Evolutionary conservation across 2,797 vertebrate genomes (phyloP).

Genomic region (Cossypha caffra): DNA sequence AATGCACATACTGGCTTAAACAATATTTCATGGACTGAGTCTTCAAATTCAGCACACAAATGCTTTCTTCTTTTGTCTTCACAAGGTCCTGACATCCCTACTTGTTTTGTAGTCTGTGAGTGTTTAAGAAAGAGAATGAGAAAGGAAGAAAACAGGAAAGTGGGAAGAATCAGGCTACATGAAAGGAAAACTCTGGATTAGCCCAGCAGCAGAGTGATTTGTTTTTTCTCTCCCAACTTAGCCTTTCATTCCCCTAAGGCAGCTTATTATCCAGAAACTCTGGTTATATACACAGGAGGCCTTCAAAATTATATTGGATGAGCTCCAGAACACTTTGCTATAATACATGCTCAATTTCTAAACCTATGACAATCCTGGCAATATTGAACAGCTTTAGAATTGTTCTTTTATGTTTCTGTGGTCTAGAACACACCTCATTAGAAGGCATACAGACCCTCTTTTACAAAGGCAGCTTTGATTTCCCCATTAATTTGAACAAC

Average conservation of each 20-base stretch:
- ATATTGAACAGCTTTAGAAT: neutral
- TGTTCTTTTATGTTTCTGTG: neutral
- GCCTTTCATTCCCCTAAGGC: neutral
- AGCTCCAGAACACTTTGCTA: neutral
- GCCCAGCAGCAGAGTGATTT: neutral
- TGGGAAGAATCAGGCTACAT: neutral
- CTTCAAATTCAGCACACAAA: neutral
- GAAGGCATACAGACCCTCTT: neutral
- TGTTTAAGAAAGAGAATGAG: neutral
- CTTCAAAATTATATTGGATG: neutral
- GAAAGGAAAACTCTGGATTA: neutral
- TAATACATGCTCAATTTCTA: neutral
- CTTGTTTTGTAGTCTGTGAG: neutral
- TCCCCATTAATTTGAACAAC: neutral
- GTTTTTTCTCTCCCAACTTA: rapidly evolving
- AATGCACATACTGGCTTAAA: neutral
- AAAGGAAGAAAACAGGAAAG: neutral
- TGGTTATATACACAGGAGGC: neutral
- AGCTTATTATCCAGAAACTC: neutral
- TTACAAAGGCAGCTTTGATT: neutral
- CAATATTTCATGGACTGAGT: neutral
- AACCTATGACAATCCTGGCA: neutral
- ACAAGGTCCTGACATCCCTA: neutral
- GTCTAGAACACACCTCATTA: neutral
- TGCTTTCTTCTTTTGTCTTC: neutral